These are phyloP conservation scores for Pachypsylla venusta DNA, from an alignment of 1,140 invertebrate species.

Conservation along the genomic window DNA sequence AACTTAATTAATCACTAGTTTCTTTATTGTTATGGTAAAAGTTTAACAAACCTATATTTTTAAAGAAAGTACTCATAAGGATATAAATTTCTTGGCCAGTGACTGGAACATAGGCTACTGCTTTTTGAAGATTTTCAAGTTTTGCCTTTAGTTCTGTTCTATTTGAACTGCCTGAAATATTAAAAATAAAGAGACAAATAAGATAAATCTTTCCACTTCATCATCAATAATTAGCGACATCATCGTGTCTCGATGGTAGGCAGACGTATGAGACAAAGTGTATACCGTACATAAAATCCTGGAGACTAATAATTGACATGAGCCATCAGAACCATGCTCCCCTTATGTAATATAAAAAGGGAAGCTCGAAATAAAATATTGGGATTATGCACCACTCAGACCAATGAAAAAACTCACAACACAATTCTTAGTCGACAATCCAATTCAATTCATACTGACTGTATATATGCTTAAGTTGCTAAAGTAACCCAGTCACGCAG, in stretches of 20 bases:
- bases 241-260: no score
- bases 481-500: not conserved
- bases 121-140: not conserved
- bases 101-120: not conserved
- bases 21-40: not conserved
- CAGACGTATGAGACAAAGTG: no score
- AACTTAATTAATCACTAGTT: not conserved
- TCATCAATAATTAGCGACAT: not conserved
- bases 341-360: not conserved
- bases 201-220: not conserved
- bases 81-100: not conserved
- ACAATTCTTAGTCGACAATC: no score
- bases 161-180: not conserved
- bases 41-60: not conserved
- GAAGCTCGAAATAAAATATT: no score
- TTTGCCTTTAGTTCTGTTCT: not conserved
- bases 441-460: not conserved
- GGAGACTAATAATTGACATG: not conserved
- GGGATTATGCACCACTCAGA: no score
- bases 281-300: not conserved
- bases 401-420: no score
- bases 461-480: not conserved
- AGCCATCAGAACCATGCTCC: not conserved
- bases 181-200: not conserved
- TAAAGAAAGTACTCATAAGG: not conserved